Evolutionary conservation across 2,113 vertebrate species (phyloP).

Genomic region (Pollachius pollachius): DNA sequence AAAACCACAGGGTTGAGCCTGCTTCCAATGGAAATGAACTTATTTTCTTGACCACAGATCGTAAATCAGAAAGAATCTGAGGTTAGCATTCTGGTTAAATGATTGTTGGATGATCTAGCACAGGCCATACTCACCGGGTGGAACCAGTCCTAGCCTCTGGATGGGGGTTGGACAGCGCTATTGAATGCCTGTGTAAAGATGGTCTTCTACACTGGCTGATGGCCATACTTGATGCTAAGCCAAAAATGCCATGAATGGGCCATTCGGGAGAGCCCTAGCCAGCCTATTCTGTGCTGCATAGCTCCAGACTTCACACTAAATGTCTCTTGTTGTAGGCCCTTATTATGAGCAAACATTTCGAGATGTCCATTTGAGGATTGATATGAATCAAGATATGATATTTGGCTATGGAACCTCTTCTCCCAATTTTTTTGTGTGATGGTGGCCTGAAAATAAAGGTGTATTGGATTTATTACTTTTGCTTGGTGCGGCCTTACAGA

Average conservation of each 20-base stretch:
- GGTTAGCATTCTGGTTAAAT: constrained; percentile 51
- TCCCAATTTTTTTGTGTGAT: no score
- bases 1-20: constrained; percentile 45
- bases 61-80: constrained; percentile 35
- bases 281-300: constrained; percentile 29
- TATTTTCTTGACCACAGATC: constrained; percentile 35
- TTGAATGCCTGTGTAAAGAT: constrained; percentile 38
- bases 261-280: constrained; percentile 30
- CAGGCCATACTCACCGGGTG: no score
- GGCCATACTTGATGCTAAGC: constrained; percentile 30
- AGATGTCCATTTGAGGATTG: no score
- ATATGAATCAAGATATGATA: no score
- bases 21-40: constrained; percentile 37
- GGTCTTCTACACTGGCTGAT: constrained; percentile 40
- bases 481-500: neutral
- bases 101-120: constrained; percentile 37
- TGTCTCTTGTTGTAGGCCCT: constrained; percentile 21
- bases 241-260: constrained; percentile 45
- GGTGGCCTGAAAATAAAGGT: constrained; percentile 1
- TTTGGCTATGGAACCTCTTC: no score
- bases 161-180: constrained; percentile 17
- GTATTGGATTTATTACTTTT: neutral
- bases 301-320: constrained; percentile 26
- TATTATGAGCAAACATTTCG: no score
- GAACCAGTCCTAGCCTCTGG: neutral